Evolutionary conservation across 2,797 vertebrate species (phyloP).

Genomic region (Pogoniulus pusillus): DNA sequence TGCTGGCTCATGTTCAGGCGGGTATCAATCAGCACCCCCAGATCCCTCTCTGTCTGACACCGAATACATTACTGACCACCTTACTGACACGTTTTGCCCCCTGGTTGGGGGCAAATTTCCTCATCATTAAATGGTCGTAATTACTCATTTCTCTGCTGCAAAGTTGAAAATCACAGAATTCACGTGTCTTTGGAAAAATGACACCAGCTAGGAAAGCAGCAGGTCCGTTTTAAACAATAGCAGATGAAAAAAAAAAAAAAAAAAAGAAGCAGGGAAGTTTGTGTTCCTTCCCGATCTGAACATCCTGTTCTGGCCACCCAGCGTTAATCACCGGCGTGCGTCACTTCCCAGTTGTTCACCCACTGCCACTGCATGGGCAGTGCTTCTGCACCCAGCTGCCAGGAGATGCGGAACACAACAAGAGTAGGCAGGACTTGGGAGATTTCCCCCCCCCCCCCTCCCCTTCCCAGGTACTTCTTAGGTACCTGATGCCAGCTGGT

Average conservation of each 20-base stretch:
- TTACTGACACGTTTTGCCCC: not conserved
- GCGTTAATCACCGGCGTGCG: not conserved
- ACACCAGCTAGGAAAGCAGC: not conserved
- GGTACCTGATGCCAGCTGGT: not conserved
- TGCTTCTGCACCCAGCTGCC: not conserved
- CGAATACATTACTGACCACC: not conserved
- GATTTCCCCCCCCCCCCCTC: not conserved
- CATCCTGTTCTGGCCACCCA: slow-evolving; percentile 15
- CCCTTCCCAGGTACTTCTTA: too few relatives aligned
- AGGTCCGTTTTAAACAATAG: slow-evolving; percentile 19
- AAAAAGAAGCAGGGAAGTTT: not conserved
- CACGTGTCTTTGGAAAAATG: not conserved
- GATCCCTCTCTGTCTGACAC: too few relatives aligned
- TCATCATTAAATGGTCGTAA: not conserved
- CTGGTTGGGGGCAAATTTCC: not conserved
- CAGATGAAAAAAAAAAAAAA: not conserved
- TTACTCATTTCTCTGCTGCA: not conserved
- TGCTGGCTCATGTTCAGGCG: too few relatives aligned
- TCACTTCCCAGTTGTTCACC: not conserved
- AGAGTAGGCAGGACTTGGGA: not conserved
- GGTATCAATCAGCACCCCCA: too few relatives aligned
- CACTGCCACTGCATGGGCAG: rapidly evolving
- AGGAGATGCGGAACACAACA: not conserved
- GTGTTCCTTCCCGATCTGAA: not conserved
- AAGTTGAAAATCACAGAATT: not conserved